phyloP scores from a whole-genome alignment of 2,113 vertebrate species.

The Sinocyclocheilus grahami region DNA sequence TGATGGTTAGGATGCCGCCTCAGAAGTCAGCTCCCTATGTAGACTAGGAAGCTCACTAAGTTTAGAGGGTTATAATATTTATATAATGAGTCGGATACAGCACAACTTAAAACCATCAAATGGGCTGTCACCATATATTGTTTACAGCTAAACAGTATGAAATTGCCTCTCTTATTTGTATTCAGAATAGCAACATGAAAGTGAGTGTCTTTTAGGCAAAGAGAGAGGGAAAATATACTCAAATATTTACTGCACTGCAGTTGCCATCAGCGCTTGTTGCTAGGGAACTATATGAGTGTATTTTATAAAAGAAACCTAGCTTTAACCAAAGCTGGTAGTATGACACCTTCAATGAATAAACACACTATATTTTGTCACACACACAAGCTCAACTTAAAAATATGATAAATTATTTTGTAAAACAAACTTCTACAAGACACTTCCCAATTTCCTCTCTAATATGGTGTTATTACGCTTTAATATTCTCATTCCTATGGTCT shows the following conservation, averaged over 20 bases:
- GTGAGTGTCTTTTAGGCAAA: constrained; percentile 37
- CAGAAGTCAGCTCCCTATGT: background rate
- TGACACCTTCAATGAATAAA: constrained; percentile 52
- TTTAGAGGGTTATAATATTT: background rate
- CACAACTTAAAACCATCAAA: background rate
- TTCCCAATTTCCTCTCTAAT: constrained; percentile 28
- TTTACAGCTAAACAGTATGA: constrained; percentile 43
- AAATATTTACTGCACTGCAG: constrained; percentile 51
- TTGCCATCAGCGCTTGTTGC: constrained; percentile 58
- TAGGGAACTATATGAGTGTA: constrained; percentile 60
- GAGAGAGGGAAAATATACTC: constrained; percentile 46
- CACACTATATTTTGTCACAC: constrained; percentile 26
- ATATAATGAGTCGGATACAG: background rate
- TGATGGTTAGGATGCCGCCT: background rate
- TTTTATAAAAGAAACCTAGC: constrained; percentile 48
- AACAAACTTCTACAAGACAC: constrained; percentile 27
- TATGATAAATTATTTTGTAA: constrained; percentile 10
- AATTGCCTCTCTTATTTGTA: constrained; percentile 36
- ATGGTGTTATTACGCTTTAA: constrained; percentile 34
- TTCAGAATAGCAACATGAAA: constrained; percentile 42
- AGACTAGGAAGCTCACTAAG: background rate
- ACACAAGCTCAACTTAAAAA: background rate
- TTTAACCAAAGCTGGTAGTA: constrained; percentile 44
- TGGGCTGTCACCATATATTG: background rate
- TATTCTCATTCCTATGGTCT: background rate